phyloP scores from a whole-genome alignment of 2,113 vertebrate species.

The Petrocephalus zakoni region DNA sequence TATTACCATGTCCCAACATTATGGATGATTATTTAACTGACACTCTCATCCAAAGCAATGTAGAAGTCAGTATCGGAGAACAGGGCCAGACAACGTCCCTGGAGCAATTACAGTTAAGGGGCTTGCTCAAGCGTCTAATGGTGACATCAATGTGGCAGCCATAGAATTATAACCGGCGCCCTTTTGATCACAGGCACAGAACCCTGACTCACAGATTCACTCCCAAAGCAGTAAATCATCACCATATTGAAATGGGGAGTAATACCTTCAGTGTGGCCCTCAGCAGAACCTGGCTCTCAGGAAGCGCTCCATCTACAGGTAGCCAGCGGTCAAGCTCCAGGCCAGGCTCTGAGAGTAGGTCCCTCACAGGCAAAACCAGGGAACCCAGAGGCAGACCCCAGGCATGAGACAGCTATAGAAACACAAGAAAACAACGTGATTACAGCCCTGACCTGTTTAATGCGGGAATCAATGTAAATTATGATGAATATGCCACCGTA shows the following conservation, averaged over 20 bases:
- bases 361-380: slow-evolving; percentile 66
- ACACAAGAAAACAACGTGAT: neutral
- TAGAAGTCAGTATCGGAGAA: neutral
- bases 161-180: neutral
- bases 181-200: no score
- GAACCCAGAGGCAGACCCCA: slow-evolving; percentile 70
- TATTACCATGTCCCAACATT: neutral
- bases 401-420: slow-evolving; percentile 55
- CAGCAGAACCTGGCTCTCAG: slow-evolving; percentile 71
- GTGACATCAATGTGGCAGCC: neutral
- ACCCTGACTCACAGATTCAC: neutral
- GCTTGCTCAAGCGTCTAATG: neutral
- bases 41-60: neutral
- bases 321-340: slow-evolving; percentile 77
- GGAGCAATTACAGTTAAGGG: neutral
- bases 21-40: neutral
- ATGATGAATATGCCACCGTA: neutral
- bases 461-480: neutral
- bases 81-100: neutral
- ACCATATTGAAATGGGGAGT: neutral
- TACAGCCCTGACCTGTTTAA: neutral
- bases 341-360: slow-evolving; percentile 61
- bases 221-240: neutral
- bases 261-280: slow-evolving; percentile 76
- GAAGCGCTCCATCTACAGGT: slow-evolving; percentile 53